These are phyloP conservation scores for Teleogryllus occipitalis DNA, from an alignment of 1,140 invertebrate species.

Conservation along the genomic window DNA sequence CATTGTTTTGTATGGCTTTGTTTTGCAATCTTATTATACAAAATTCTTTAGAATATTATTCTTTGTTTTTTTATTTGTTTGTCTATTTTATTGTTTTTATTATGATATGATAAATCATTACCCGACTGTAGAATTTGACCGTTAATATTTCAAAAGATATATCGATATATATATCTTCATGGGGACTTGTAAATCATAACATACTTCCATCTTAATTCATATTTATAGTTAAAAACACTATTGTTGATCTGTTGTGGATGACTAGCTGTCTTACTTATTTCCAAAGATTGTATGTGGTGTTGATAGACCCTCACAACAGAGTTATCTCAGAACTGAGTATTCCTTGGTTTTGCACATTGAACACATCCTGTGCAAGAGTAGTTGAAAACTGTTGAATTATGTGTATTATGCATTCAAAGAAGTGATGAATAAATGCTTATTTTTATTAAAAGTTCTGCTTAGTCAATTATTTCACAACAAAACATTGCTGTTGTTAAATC, in stretches of 20 bases:
- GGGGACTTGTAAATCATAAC: neutral
- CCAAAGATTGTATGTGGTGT: neutral
- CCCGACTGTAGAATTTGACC: neutral
- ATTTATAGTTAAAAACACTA: conserved; percentile 6
- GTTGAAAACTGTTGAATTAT: neutral
- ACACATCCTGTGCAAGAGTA: neutral
- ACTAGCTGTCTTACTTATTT: neutral
- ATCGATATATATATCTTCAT: neutral
- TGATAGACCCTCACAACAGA: neutral
- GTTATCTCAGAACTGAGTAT: neutral
- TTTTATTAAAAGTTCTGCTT: neutral
- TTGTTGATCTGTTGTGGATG: neutral
- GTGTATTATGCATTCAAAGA: conserved; percentile 1
- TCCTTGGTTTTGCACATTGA: neutral
- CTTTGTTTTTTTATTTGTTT: too few relatives aligned
- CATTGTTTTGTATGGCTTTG: too few relatives aligned
- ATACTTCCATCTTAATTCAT: conserved; percentile 1
- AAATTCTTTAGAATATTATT: too few relatives aligned
- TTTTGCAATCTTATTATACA: too few relatives aligned
- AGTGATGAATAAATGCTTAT: conserved; percentile 5
- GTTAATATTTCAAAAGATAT: neutral
- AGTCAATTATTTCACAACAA: too few relatives aligned
- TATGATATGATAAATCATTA: neutral
- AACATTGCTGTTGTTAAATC: too few relatives aligned
- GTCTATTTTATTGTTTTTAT: too few relatives aligned